These are phyloP conservation scores for Hapalemur alaotrensis DNA, from an alignment of 2,797 vertebrate species.

Conservation along the genomic window DNA sequence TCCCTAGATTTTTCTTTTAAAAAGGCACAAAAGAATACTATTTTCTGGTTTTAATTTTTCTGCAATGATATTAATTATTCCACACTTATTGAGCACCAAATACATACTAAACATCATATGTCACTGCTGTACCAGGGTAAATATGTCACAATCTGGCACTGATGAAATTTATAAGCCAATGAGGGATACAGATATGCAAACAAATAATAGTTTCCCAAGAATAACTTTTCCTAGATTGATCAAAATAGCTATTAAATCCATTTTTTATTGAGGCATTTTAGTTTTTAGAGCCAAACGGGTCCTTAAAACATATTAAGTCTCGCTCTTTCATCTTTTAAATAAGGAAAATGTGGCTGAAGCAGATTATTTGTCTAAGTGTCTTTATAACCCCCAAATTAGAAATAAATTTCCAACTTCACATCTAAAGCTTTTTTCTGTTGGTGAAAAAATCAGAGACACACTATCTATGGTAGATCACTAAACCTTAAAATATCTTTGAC, in stretches of 20 bases:
- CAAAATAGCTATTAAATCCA: background rate
- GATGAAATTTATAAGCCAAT: background rate
- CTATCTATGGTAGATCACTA: background rate
- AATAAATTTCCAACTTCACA: constrained; percentile 13
- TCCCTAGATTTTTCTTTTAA: background rate
- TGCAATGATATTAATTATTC: background rate
- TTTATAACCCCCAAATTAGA: background rate
- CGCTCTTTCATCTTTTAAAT: background rate
- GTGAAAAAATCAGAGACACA: background rate
- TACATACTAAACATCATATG: background rate
- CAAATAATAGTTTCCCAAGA: background rate
- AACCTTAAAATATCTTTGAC: background rate
- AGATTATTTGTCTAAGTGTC: background rate
- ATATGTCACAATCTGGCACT: background rate
- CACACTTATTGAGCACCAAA: background rate
- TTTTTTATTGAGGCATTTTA: background rate
- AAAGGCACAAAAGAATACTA: background rate
- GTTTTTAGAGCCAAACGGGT: background rate
- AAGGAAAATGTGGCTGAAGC: background rate
- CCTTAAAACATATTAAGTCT: background rate
- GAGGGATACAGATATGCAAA: background rate
- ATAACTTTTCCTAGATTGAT: background rate
- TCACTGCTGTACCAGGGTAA: background rate
- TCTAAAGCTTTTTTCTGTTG: background rate
- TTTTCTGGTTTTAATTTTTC: constrained; percentile 40